Conservation (phyloP, 1,140 invertebrate species). For the Dinothrombium tinctorium region DNA sequence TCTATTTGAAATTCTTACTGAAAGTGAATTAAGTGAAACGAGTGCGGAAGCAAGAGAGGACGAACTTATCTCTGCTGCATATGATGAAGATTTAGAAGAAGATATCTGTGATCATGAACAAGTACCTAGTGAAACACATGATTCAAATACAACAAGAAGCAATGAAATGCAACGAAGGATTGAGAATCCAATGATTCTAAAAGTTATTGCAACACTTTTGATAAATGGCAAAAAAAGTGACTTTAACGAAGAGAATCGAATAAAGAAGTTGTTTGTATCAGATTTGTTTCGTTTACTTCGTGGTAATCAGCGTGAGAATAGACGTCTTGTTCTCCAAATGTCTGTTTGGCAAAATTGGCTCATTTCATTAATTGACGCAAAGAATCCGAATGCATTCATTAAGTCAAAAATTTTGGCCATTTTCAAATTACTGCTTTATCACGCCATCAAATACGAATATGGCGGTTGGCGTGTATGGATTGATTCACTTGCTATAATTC, state of each 20-base stretch:
- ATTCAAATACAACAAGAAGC: not conserved
- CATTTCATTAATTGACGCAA: conserved; percentile 91
- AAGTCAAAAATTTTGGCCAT: conserved; percentile 95
- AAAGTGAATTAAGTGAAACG: too few relatives aligned
- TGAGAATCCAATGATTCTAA: conserved; percentile 58
- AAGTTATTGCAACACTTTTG: conserved; percentile 70
- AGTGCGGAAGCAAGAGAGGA: too few relatives aligned
- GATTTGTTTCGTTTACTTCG: conserved; percentile 90
- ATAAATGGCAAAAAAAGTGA: conserved; percentile 9
- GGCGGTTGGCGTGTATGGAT: conserved; percentile 99
- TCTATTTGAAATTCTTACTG: conserved; percentile 49
- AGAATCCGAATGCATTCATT: conserved; percentile 62
- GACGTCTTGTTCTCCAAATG: conserved; percentile 73
- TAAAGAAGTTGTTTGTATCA: conserved; percentile 62
- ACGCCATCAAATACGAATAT: conserved; percentile 97
- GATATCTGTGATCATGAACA: too few relatives aligned
- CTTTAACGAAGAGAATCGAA: not conserved
- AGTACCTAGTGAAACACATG: not conserved
- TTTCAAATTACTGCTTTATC: conserved; percentile 88
- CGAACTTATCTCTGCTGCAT: too few relatives aligned
- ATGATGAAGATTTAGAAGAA: too few relatives aligned
- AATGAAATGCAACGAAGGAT: conserved; percentile 7
- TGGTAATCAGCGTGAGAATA: conserved; percentile 91
- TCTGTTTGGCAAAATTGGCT: conserved; percentile 99
- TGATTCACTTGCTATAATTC: conserved; percentile 93